Evolutionary conservation across 2,888 invertebrate species (phyloP).

Genomic region (Eugnorisma glareosa): DNA sequence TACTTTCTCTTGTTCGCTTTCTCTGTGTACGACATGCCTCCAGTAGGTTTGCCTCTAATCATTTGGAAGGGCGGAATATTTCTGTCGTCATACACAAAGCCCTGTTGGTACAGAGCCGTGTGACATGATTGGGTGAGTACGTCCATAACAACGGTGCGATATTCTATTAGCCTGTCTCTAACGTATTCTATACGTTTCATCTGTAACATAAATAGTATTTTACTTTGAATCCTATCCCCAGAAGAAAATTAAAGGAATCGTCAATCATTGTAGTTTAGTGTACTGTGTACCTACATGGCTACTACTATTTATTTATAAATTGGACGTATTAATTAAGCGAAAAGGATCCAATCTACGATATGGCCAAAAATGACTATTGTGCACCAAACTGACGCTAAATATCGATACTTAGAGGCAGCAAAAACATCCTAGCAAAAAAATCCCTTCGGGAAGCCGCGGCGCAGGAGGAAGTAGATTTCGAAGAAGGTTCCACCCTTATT

Average conservation of each 20-base stretch:
- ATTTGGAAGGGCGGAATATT: conserved; percentile 87
- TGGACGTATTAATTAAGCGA: background rate
- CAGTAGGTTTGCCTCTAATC: conserved; percentile 91
- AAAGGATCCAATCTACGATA: background rate
- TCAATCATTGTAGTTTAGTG: background rate
- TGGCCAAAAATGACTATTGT: too few species aligned
- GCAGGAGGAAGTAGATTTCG: too few species aligned
- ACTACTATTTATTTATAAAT: background rate
- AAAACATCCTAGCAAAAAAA: too few species aligned
- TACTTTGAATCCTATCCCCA: background rate
- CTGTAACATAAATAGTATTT: conserved; percentile 73
- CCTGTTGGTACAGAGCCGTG: conserved; percentile 93
- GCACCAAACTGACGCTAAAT: too few species aligned
- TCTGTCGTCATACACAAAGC: conserved; percentile 95
- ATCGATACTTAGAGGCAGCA: too few species aligned
- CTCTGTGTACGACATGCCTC: conserved; percentile 96
- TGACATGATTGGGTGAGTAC: conserved; percentile 92
- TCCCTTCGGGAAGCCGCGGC: too few species aligned
- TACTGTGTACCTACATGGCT: too few species aligned
- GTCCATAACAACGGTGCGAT: conserved; percentile 85
- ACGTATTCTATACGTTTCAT: conserved; percentile 87
- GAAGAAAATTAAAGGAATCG: background rate
- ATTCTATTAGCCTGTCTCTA: conserved; percentile 79
- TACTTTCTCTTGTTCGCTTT: conserved; percentile 95
- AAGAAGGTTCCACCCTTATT: too few species aligned